A percentile compares a stretch with the other conserved stretches of the same genome.
phyloP scores from a whole-genome alignment of 2,888 invertebrate species.

The Scotopteryx bipunctaria region DNA sequence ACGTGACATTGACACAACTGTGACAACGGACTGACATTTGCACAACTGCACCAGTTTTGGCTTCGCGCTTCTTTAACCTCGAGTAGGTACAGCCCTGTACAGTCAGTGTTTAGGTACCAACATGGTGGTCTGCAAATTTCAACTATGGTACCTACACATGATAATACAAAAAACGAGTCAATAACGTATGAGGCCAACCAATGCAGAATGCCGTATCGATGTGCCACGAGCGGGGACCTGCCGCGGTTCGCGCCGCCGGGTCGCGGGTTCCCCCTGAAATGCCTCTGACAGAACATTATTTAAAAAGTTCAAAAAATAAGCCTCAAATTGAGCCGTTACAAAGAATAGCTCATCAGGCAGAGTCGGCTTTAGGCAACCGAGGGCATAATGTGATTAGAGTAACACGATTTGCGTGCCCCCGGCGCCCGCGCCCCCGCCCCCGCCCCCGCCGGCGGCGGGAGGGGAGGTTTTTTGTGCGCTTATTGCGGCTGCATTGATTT shows the following conservation, averaged over 20 bases:
- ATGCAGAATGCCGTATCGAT: no score
- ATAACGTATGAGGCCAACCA: no score
- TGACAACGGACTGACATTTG: constrained; percentile 59
- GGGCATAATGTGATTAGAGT: constrained; percentile 63
- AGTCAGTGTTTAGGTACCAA: no score
- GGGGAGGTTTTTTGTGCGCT: constrained; percentile 35
- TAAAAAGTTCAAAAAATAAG: constrained; percentile 18
- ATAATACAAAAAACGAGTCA: no score
- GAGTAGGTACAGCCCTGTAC: neutral
- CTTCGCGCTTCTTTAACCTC: constrained; percentile 8
- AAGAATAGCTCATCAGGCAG: constrained; percentile 74
- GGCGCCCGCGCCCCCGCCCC: no score
- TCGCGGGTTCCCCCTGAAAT: neutral
- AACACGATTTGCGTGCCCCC: constrained; percentile 60
- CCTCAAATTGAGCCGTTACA: constrained; percentile 31
- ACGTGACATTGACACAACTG: constrained; percentile 30
- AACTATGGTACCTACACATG: no score
- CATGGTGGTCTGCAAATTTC: no score
- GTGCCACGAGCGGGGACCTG: no score
- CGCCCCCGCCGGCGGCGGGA: no score
- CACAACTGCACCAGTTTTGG: constrained; percentile 48
- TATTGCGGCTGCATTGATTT: constrained; percentile 40
- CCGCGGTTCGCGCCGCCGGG: no score
- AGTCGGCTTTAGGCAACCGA: constrained; percentile 50
- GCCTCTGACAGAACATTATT: neutral